Percentiles rank a stretch among this genome's conserved stretches.
Evolutionary conservation across 1,140 invertebrate species (phyloP).

Genomic region (Neodiprion virginianus): DNA sequence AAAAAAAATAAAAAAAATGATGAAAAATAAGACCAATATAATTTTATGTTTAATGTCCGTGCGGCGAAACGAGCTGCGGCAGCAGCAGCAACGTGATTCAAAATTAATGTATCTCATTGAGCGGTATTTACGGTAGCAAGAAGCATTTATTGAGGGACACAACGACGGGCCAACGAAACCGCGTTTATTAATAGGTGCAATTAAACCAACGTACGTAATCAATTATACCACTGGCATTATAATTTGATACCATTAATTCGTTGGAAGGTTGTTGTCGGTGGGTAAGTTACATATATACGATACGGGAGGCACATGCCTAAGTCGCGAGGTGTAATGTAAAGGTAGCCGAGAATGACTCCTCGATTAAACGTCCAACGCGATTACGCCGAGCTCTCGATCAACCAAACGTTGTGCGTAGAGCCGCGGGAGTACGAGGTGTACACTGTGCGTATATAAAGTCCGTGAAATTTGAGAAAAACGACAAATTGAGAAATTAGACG

Average conservation of each 20-base stretch:
- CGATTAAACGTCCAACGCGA: too few relatives aligned
- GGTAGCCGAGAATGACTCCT: too few relatives aligned
- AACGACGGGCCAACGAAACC: conserved; percentile 31
- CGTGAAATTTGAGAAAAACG: too few relatives aligned
- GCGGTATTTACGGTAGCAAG: conserved; percentile 49
- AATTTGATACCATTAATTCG: conserved; percentile 60
- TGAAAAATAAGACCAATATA: too few relatives aligned
- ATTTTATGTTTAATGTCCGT: too few relatives aligned
- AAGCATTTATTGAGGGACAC: conserved; percentile 56
- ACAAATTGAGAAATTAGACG: too few relatives aligned
- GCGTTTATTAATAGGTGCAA: conserved; percentile 38
- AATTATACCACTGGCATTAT: conserved; percentile 52
- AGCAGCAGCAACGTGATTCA: conserved; percentile 1
- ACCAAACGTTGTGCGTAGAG: background rate
- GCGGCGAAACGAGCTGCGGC: too few relatives aligned
- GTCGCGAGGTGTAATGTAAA: too few relatives aligned
- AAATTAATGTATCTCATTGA: conserved; percentile 10
- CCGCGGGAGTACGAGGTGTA: background rate
- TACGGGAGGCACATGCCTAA: too few relatives aligned
- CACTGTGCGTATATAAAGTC: too few relatives aligned
- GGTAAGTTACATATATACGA: too few relatives aligned
- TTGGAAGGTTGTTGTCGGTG: conserved; percentile 27
- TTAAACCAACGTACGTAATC: conserved; percentile 57
- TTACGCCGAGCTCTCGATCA: background rate
- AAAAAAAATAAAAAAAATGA: too few relatives aligned